Conservation (phyloP, 2,797 vertebrate species). For the Coranthus polyacanthus region DNA sequence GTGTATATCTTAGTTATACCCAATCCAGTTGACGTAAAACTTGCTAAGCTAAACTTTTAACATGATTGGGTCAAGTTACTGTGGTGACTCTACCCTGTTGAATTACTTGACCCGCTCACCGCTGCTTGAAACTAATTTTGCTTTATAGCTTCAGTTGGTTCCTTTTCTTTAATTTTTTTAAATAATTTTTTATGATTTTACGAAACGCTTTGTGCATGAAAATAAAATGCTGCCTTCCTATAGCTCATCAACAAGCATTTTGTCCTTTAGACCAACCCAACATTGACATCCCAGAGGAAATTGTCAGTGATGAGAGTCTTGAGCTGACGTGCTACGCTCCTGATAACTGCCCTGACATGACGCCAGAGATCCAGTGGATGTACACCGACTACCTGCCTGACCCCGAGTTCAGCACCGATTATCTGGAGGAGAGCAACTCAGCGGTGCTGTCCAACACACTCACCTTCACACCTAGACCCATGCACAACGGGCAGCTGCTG, state of each 20-base stretch:
- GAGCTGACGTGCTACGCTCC: constrained; percentile 91
- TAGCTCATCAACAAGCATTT: neutral
- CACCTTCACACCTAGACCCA: constrained; percentile 88
- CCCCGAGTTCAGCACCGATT: constrained; percentile 83
- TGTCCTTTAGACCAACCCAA: constrained; percentile 87
- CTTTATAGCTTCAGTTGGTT: too few relatives aligned
- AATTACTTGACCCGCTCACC: too few relatives aligned
- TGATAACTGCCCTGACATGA: constrained; percentile 92
- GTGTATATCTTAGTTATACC: too few relatives aligned
- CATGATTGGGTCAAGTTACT: too few relatives aligned
- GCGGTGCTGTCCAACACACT: constrained; percentile 89
- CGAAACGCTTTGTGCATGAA: neutral
- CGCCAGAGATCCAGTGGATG: constrained; percentile 91
- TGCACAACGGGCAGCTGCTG: constrained; percentile 90
- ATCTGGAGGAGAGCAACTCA: constrained; percentile 88
- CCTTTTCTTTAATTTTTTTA: too few relatives aligned
- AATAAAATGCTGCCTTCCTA: neutral
- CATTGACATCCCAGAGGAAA: constrained; percentile 90
- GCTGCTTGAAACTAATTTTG: too few relatives aligned
- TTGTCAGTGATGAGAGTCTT: constrained; percentile 87
- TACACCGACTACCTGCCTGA: constrained; percentile 89
- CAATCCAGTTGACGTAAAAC: too few relatives aligned
- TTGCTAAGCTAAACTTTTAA: too few relatives aligned
- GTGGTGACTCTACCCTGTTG: too few relatives aligned
- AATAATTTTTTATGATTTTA: neutral